Conservation (phyloP, 1,140 invertebrate genomes). For the Aphidius gifuensis region DNA sequence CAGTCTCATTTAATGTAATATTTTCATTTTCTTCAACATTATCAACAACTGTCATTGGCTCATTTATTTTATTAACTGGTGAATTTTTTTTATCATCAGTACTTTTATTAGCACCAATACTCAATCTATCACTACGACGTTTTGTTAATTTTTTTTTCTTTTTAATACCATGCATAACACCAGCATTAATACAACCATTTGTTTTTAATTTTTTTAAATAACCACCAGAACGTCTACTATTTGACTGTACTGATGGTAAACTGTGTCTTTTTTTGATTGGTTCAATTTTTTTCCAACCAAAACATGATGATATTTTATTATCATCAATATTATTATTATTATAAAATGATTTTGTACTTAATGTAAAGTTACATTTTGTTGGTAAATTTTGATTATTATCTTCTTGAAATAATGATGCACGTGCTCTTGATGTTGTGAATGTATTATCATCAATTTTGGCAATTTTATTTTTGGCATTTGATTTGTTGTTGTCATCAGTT, state of each 20-base stretch:
- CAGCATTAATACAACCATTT: conserved; percentile 42
- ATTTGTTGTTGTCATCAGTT: conserved; percentile 22
- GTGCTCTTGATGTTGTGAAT: conserved; percentile 35
- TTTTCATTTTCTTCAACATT: neutral
- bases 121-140: conserved; percentile 1
- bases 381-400: conserved; percentile 23
- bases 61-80: conserved; percentile 12
- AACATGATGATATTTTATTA: conserved; percentile 17
- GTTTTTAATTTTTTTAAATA: neutral
- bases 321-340: conserved; percentile 16
- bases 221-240: conserved; percentile 17
- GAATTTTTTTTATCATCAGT: conserved; percentile 12
- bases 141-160: conserved; percentile 37
- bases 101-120: neutral
- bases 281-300: conserved; percentile 20
- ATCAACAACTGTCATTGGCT: conserved; percentile 24
- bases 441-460: conserved; percentile 32
- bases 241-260: conserved; percentile 19
- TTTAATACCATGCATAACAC: conserved; percentile 46
- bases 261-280: conserved; percentile 34
- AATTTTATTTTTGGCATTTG: conserved; percentile 26
- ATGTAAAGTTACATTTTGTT: conserved; percentile 23
- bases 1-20: conserved; percentile 19
- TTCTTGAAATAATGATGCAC: conserved; percentile 45
- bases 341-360: conserved; percentile 46